Evolutionary conservation across 2,797 vertebrate genomes (phyloP).

Genomic region (Pseudopleuronectes americanus): DNA sequence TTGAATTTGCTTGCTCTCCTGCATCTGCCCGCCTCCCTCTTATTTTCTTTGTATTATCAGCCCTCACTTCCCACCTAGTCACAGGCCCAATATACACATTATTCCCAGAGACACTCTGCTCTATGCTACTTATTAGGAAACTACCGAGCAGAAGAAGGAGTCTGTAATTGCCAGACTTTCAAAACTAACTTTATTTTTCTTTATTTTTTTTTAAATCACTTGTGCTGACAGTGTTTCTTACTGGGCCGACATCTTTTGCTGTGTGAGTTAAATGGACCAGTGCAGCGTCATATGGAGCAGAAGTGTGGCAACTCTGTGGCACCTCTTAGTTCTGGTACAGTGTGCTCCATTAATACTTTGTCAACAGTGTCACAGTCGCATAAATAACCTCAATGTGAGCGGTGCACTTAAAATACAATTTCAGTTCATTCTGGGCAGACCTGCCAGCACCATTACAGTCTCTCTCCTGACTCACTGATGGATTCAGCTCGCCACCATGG

Average conservation of each 20-base stretch:
- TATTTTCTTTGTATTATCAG: background rate
- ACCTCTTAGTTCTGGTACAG: conserved; percentile 24
- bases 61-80: background rate
- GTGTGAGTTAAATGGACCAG: conserved; percentile 40
- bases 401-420: conserved; percentile 6
- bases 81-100: background rate
- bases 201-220: background rate
- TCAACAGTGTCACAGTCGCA: conserved; percentile 38
- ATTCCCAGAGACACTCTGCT: background rate
- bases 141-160: background rate
- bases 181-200: conserved; percentile 14
- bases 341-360: conserved; percentile 42
- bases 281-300: conserved; percentile 26
- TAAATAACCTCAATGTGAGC: conserved; percentile 25
- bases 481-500: conserved; percentile 4
- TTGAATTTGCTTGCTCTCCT: background rate
- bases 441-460: conserved; percentile 10
- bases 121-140: background rate
- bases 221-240: conserved; percentile 30
- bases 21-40: background rate
- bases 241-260: conserved; percentile 8
- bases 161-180: conserved; percentile 13
- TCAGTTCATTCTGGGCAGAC: conserved; percentile 26
- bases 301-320: conserved; percentile 10
- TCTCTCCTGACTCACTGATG: background rate